Percentiles rank a stretch among this genome's conserved stretches.
Evolutionary conservation across 2,113 vertebrate species (phyloP).

Genomic region (Struthidea cinerea): DNA sequence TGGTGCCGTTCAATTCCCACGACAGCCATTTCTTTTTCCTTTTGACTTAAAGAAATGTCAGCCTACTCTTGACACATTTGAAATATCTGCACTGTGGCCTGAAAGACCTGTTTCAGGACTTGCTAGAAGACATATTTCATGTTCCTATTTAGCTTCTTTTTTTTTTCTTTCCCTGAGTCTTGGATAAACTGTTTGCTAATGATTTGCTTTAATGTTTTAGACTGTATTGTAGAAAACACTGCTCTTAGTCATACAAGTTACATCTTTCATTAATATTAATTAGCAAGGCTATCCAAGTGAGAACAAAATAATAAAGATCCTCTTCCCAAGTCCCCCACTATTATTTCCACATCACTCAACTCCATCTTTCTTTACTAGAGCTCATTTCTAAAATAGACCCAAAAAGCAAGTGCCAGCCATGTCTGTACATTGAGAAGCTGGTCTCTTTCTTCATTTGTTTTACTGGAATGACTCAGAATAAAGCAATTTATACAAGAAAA

Average conservation of each 20-base stretch:
- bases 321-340: not conserved
- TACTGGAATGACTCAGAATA: not conserved
- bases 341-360: not conserved
- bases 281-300: not conserved
- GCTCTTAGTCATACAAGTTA: not conserved
- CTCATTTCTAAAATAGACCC: not conserved
- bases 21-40: not conserved
- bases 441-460: not conserved
- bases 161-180: not conserved
- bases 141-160: not conserved
- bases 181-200: not conserved
- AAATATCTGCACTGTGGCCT: not conserved
- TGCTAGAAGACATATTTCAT: not conserved
- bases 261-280: not conserved
- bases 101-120: not conserved
- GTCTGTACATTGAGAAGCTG: not conserved
- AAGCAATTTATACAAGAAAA: not conserved
- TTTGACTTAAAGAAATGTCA: conserved; percentile 4
- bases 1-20: not conserved
- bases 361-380: not conserved
- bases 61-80: not conserved
- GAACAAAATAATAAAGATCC: not conserved
- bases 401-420: not conserved
- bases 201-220: not conserved
- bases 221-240: not conserved